These are phyloP conservation scores for Hydrozoanthus tunicans DNA, from an alignment of 64 coral and sea anemone species.

Conservation along the genomic window DNA sequence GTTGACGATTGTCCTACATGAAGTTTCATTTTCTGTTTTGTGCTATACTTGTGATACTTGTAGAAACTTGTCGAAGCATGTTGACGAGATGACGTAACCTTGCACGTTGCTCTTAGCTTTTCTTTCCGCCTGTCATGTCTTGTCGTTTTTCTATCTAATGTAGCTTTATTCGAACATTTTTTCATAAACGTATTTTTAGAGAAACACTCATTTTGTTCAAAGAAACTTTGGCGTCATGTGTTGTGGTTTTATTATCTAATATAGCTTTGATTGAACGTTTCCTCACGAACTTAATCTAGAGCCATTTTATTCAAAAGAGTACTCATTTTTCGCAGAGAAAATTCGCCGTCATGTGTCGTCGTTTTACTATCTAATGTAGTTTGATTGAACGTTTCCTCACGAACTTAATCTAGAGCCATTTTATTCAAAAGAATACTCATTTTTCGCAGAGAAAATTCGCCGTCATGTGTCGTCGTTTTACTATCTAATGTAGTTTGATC, in stretches of 20 bases:
- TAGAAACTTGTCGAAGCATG: neutral
- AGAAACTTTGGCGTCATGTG: too few species aligned
- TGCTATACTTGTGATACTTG: neutral
- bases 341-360: too few species aligned
- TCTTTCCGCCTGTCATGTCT: neutral
- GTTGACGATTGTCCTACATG: neutral
- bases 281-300: too few species aligned
- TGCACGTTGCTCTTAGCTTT: neutral
- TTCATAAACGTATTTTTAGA: too few species aligned
- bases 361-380: neutral
- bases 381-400: neutral
- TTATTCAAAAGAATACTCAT: too few species aligned
- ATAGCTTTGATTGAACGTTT: neutral
- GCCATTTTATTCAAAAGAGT: too few species aligned
- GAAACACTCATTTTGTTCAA: too few species aligned
- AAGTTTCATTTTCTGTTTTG: neutral
- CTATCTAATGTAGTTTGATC: neutral
- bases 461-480: too few species aligned
- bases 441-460: too few species aligned
- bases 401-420: too few species aligned
- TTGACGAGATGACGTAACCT: slow-evolving; percentile 16
- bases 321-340: too few species aligned
- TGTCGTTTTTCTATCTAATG: neutral
- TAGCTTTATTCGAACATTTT: neutral
- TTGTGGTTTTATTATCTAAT: neutral